Conservation (phyloP, 2,797 vertebrate species). For the Dendrocincla fuliginosa region DNA sequence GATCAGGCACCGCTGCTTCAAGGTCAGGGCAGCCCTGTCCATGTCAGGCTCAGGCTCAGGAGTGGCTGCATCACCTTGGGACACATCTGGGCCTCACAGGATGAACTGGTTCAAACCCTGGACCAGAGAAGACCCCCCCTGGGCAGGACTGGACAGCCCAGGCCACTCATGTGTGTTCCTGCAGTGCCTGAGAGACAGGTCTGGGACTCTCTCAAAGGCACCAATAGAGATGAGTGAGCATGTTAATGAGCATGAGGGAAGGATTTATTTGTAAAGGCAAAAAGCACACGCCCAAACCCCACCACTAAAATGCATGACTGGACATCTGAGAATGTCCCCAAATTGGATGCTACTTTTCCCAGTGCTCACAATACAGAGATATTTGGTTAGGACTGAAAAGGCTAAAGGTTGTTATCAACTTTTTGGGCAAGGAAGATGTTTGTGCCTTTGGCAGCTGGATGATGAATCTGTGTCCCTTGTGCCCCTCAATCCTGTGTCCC, state of each 20-base stretch:
- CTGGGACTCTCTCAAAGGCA: neutral
- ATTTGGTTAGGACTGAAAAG: neutral
- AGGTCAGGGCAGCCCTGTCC: neutral
- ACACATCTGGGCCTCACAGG: neutral
- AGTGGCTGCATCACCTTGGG: neutral
- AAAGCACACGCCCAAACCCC: neutral
- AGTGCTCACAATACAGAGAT: neutral
- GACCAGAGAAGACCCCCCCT: neutral
- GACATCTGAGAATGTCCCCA: neutral
- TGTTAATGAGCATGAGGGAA: neutral
- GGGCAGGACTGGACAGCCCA: neutral
- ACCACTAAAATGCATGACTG: neutral
- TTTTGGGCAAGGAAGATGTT: neutral
- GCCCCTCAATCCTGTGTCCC: neutral
- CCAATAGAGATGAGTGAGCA: fast-evolving
- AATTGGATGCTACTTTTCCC: fast-evolving
- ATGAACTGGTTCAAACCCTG: neutral
- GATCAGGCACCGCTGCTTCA: neutral
- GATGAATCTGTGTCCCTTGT: neutral
- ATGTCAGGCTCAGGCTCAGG: neutral
- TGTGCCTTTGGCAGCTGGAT: neutral
- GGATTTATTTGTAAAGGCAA: neutral
- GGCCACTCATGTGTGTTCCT: neutral
- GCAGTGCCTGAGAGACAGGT: neutral
- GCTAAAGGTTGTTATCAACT: neutral